A percentile compares a stretch with the other conserved stretches of the same genome.
Conservation (phyloP, 30 jellyfish, hydroid and myxozoan genomes). For the Sanderia malayensis region DNA sequence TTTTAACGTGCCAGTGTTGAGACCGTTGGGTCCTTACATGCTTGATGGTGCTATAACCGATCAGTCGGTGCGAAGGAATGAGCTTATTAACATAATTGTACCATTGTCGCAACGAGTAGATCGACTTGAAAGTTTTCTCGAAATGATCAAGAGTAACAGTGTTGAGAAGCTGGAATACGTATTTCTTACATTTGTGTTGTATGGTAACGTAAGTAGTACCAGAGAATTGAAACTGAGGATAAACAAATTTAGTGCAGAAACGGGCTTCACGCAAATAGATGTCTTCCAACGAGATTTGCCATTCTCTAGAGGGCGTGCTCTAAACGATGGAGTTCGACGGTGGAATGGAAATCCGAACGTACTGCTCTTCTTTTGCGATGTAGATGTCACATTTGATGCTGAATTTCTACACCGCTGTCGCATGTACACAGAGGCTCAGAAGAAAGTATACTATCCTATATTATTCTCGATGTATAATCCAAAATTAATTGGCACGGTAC, state of each 20-base stretch:
- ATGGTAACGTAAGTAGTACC: conserved; percentile 61
- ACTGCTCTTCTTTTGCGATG: conserved; percentile 82
- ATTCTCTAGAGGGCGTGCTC: conserved; percentile 89
- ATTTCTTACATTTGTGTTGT: conserved; percentile 67
- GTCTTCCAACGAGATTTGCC: conserved; percentile 56
- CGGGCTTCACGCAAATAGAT: conserved; percentile 63
- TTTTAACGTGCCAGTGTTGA: conserved; percentile 49
- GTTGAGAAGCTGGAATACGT: conserved; percentile 55
- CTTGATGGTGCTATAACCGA: conserved; percentile 48
- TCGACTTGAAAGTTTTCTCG: conserved; percentile 54
- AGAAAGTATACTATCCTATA: conserved; percentile 73
- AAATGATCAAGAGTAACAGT: conserved; percentile 48
- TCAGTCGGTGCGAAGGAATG: conserved; percentile 23
- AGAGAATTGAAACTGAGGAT: conserved; percentile 49
- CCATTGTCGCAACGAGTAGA: conserved; percentile 68
- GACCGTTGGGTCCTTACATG: conserved; percentile 75
- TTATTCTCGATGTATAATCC: conserved; percentile 85
- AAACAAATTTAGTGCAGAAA: conserved; percentile 43
- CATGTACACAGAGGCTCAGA: conserved; percentile 41
- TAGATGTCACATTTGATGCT: conserved; percentile 75
- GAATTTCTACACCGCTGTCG: conserved; percentile 80
- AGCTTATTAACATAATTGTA: conserved; percentile 75
- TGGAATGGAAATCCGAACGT: conserved; percentile 90
- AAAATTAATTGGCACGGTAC: conserved; percentile 16
- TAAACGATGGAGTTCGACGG: conserved; percentile 92